A percentile compares a stretch with the other conserved stretches of the same genome.
Conservation (phyloP, 2,113 vertebrate species). For the Heptranchias perlo region DNA sequence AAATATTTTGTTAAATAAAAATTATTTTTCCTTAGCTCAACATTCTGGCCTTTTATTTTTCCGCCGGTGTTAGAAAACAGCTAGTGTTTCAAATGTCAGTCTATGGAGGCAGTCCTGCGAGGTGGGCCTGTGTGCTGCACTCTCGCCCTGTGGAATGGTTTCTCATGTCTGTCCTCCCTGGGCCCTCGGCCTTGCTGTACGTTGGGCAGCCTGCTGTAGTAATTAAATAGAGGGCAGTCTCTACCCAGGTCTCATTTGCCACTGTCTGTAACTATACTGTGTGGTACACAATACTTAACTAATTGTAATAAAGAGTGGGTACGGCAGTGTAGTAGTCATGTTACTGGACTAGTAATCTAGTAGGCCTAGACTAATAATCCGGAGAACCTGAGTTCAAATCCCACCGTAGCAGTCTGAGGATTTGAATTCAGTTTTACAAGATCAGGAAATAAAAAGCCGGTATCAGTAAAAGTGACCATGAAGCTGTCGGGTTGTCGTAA, state of each 20-base stretch:
- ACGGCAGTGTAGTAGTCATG: neutral
- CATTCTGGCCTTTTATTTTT: neutral
- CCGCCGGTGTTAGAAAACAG: neutral
- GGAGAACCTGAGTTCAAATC: neutral
- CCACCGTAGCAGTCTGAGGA: no score
- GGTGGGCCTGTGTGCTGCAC: neutral
- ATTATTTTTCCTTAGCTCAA: neutral
- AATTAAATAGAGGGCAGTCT: neutral
- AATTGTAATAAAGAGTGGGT: neutral
- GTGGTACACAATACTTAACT: neutral
- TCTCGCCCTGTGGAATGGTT: neutral
- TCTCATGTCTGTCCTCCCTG: neutral
- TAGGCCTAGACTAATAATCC: neutral
- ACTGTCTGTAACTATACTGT: neutral
- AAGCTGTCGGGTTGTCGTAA: neutral
- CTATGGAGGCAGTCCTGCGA: neutral
- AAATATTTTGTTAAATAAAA: slow-evolving; percentile 17
- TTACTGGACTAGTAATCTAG: neutral
- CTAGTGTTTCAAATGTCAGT: no score
- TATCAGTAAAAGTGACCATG: neutral
- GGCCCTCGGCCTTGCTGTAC: no score
- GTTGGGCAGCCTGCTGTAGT: neutral
- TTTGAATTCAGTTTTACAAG: neutral
- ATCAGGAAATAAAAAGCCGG: neutral
- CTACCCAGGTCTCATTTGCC: neutral